A percentile compares a stretch with the other conserved stretches of the same genome.
Evolutionary conservation across 2,888 invertebrate species (phyloP).

Genomic region (Microplitis manilae): DNA sequence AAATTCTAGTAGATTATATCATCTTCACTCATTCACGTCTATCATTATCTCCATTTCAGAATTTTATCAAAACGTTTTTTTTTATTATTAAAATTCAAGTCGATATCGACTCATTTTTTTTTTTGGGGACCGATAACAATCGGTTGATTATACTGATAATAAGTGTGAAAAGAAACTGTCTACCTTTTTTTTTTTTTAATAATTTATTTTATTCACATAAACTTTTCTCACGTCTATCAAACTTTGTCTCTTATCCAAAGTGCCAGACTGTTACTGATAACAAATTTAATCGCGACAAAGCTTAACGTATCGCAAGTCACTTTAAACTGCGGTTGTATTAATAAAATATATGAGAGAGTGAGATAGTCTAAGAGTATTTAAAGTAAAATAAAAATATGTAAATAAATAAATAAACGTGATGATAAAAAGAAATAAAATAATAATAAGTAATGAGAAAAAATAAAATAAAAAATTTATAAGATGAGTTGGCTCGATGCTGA

Average conservation of each 20-base stretch:
- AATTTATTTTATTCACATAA: not conserved
- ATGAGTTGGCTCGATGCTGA: conserved; percentile 18
- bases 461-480: conserved; percentile 22
- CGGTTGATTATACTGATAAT: conserved; percentile 4
- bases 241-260: conserved; percentile 29
- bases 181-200: not conserved
- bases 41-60: not conserved
- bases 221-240: conserved; percentile 1
- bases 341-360: conserved; percentile 15
- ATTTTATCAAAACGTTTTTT: not conserved
- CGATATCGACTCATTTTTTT: not conserved
- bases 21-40: conserved; percentile 5
- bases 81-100: not conserved
- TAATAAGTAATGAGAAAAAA: conserved; percentile 23
- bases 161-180: not conserved
- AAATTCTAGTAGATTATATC: conserved; percentile 11
- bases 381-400: not conserved
- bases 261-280: conserved; percentile 36
- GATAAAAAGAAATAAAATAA: conserved; percentile 18
- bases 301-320: conserved; percentile 22
- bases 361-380: conserved; percentile 3
- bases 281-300: conserved; percentile 36
- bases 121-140: no score
- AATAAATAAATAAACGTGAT: not conserved
- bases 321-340: conserved; percentile 17